Base-by-base conservation (phyloP, 2,888 invertebrate species). In the Octonoba sinensis region DNA sequence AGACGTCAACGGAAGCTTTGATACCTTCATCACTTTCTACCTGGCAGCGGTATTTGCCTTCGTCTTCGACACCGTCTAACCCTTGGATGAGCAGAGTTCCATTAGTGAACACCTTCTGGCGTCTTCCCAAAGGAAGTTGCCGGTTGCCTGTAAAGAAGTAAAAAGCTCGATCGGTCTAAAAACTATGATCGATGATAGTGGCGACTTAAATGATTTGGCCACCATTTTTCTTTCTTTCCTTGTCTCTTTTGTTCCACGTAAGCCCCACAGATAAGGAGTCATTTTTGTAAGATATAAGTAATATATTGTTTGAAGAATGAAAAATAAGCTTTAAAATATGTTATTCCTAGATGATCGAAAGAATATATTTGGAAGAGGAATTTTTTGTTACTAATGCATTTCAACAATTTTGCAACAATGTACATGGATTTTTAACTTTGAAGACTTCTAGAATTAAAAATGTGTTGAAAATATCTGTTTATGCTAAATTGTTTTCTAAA, bases 1-100 rank as follows among this genome's bases (percentile, higher is more conserved):
- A 83, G 69, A 85, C 72, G 22, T 82, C 81, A 22, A 81, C 83
- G 69, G 84, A 78, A 47, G 83, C 85, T 46, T 78, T 77, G 77
- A 82, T 74, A 44, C 85, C 85, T 67, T 76, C 81, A 72, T 76
- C 72, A 71, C 73, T 81, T 72, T 83, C 77, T 49, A 82, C 85
- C 65, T 82, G 73, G 76, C 85, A 85, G 36, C 77, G 73, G 71
- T 85, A 85, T 44, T 75, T 56, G 47, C 84, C 85, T 46, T 78
- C 78, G 51, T 85, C 85, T 36, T 84, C 84, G 22, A 65, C 60
- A 13, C 77, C 76, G 47, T 78, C 84, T 49, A 84, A 46, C 6
- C 75, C 70, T 69, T 82, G 77, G 60, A 84, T 82, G 57, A 78
- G 72, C 66, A 84, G 47, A 18, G 84, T 84, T 56, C 84, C 84